phyloP scores from a whole-genome alignment of 2,797 vertebrate genomes.

The Sebastes itinus region DNA sequence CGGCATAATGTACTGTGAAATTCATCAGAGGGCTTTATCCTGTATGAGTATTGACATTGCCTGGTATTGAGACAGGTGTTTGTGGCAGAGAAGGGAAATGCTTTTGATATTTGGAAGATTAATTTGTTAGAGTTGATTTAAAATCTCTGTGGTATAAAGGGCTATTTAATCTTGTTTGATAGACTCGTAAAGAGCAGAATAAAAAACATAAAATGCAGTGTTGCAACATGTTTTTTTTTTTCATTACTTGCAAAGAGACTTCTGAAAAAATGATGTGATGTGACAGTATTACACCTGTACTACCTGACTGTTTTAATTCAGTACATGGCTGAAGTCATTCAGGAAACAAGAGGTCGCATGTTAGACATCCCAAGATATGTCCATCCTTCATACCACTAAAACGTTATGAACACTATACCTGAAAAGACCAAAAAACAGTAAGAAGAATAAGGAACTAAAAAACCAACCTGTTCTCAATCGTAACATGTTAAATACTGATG shows the following conservation, averaged over 20 bases:
- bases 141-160: not conserved
- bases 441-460: accelerated
- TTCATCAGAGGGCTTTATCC: not conserved
- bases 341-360: not conserved
- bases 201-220: not conserved
- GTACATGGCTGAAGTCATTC: not conserved
- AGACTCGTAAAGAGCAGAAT: not conserved
- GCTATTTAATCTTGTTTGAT: not conserved
- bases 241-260: not conserved
- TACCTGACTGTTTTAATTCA: not conserved
- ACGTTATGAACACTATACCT: not conserved
- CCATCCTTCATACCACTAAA: not conserved
- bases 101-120: not conserved
- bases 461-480: not conserved
- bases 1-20: not conserved
- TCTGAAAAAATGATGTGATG: not conserved
- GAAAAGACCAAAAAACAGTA: not conserved
- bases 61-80: conserved; percentile 24
- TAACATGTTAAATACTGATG: too few species aligned
- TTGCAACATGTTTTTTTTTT: not conserved
- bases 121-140: not conserved
- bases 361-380: not conserved
- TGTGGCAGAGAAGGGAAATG: not conserved
- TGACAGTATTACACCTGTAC: not conserved
- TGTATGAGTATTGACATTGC: not conserved